Percentiles rank a stretch among this genome's conserved stretches.
Conservation (phyloP, 2,888 invertebrate species). For the Rotaria macrura region DNA sequence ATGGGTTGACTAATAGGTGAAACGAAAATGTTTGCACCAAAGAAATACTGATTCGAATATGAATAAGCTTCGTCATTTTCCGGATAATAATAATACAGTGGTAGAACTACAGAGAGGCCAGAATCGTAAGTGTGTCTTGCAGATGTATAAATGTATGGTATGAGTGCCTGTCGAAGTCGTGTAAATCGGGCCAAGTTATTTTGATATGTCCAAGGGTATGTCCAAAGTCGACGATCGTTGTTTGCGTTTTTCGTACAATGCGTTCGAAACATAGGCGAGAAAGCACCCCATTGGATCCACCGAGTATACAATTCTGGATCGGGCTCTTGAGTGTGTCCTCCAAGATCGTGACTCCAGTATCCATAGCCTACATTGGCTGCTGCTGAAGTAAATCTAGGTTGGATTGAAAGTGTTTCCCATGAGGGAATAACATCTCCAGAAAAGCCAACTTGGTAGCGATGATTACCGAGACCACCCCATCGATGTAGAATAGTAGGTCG, state of each 20-base stretch:
- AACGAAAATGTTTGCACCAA: not conserved
- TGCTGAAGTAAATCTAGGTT: slow-evolving; percentile 5
- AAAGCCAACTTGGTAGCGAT: slow-evolving; percentile 16
- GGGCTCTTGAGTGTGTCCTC: not conserved
- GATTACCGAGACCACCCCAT: slow-evolving; percentile 10
- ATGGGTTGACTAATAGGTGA: not conserved
- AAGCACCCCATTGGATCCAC: not conserved
- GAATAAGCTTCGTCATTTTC: not conserved
- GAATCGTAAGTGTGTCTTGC: slow-evolving; percentile 17
- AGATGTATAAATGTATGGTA: slow-evolving; percentile 14
- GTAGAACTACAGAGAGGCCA: not conserved
- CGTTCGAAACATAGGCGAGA: slow-evolving; percentile 14
- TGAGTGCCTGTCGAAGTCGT: not conserved
- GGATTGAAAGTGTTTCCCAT: slow-evolving; percentile 3
- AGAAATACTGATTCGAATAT: slow-evolving; percentile 5
- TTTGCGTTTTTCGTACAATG: slow-evolving; percentile 1
- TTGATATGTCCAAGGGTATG: not conserved
- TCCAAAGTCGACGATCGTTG: slow-evolving; percentile 17
- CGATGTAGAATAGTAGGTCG: slow-evolving; percentile 9
- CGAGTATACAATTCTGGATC: not conserved
- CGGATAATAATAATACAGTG: not conserved
- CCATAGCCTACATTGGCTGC: not conserved
- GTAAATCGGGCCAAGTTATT: not conserved
- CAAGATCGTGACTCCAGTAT: slow-evolving; percentile 14
- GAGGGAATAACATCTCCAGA: not conserved